Base-by-base conservation (phyloP, 2,888 invertebrate genomes). In the Emmelina monodactyla region DNA sequence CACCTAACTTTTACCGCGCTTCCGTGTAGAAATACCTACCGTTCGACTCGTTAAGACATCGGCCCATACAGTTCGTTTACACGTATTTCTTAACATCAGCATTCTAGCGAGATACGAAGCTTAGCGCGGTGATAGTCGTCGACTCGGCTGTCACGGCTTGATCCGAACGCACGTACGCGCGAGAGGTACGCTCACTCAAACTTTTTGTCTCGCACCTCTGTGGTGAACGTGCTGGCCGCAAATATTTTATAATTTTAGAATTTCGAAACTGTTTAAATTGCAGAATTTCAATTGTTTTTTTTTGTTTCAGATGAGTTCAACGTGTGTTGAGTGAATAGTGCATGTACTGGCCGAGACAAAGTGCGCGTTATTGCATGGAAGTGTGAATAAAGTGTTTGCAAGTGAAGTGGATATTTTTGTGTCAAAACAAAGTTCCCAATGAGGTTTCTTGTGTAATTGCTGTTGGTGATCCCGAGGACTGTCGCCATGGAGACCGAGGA, bases 401-500 rank as follows among this genome's bases (percentile, higher is more conserved):
- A 41, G 49, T 49, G 54, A 68, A 72, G 75, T 55, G 71, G 66
- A 60, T 67, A 60, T 68, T 50, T 55, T 57, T 51, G 56, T 61
- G 58, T 54, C 57, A 49, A 48, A 35, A 47, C 51, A 51, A 55
- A 48, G 45, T 52, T 57, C 53, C 60, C 58, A 58, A 78, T 79
- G 78, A 75, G 67, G 72, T 65, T 66, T 67, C 57, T 58, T 46
- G 73, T 73, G 72, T 76, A 64, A 65, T 54, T 51, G 51, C 52
- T 51, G 55, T 49, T 42, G 49, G 58, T 15, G 22, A 29, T 59
- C 41, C 47, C 49, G 50, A 46, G 51, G 14, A 29, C 29, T 51
- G 51, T 67, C 67, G 55, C 55, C 52, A 82, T 90, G 89, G 92
- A 93, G 83, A 91, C 92, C 55, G 92, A 93, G 70, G 92, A 92